A percentile compares a stretch with the other conserved stretches of the same genome.
phyloP scores from a whole-genome alignment of 1,140 invertebrate species.

The Mya arenaria region DNA sequence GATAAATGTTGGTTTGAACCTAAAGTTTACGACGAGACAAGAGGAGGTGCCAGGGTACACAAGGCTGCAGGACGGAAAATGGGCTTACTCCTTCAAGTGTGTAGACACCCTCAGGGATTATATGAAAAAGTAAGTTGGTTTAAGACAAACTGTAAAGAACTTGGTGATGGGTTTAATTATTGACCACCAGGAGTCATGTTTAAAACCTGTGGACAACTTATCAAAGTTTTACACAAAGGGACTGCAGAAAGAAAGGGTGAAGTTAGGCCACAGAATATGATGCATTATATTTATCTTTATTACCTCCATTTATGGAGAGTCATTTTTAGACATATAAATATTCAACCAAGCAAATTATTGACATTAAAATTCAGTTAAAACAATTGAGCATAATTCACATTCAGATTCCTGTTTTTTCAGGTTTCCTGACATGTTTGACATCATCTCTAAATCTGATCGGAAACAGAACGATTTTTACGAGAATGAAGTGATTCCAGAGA shows the following conservation, averaged over 20 bases:
- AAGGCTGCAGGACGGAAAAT: conserved; percentile 85
- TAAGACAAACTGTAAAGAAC: not conserved
- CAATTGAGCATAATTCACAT: not conserved
- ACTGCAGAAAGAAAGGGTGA: too few relatives aligned
- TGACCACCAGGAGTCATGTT: not conserved
- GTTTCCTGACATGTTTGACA: conserved; percentile 89
- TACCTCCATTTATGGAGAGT: too few relatives aligned
- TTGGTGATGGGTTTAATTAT: not conserved
- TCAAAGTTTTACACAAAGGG: too few relatives aligned
- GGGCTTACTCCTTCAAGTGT: conserved; percentile 92
- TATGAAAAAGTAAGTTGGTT: conserved; percentile 81
- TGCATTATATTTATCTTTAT: not conserved
- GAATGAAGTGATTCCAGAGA: conserved; percentile 71
- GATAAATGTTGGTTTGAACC: conserved; percentile 93
- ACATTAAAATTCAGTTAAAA: not conserved
- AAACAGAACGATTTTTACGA: conserved; percentile 70
- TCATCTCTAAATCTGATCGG: conserved; percentile 73
- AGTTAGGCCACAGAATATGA: not conserved
- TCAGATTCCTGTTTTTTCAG: conserved; percentile 60
- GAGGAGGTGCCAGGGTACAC: conserved; percentile 89
- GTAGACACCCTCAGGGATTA: conserved; percentile 88
- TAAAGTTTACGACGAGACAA: conserved; percentile 93
- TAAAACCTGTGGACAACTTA: too few relatives aligned
- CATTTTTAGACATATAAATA: not conserved
- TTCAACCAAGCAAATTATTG: not conserved